These are phyloP conservation scores for Pandemis heparana DNA, from an alignment of 2,888 invertebrate genomes.

Conservation along the genomic window DNA sequence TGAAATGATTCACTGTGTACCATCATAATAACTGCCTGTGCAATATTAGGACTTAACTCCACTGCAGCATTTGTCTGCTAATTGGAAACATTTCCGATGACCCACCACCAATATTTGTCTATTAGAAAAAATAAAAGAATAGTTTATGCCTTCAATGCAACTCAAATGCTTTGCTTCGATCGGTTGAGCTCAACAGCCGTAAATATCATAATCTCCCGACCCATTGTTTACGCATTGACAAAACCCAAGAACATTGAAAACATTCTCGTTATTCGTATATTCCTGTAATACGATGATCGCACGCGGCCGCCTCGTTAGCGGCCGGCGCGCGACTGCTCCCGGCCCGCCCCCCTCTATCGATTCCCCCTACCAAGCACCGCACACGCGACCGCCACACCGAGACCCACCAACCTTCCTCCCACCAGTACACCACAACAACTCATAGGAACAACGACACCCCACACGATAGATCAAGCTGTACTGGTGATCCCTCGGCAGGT, in stretches of 20 bases:
- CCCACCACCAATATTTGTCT: no score
- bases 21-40: no score
- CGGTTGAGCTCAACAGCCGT: not conserved
- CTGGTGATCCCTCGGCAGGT: slow-evolving; percentile 50
- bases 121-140: no score
- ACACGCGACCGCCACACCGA: slow-evolving; percentile 49
- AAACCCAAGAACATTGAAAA: not conserved
- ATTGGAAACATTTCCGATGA: no score
- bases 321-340: slow-evolving; percentile 24
- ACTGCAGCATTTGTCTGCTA: no score
- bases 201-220: not conserved
- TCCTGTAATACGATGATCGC: not conserved
- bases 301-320: slow-evolving; percentile 3
- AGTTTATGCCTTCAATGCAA: no score
- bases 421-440: slow-evolving; percentile 38
- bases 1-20: no score
- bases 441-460: slow-evolving; percentile 44
- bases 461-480: slow-evolving; percentile 45
- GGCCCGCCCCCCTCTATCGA: slow-evolving; percentile 56
- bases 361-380: slow-evolving; percentile 49
- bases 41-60: no score
- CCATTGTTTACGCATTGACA: not conserved
- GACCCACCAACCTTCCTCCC: slow-evolving; percentile 49
- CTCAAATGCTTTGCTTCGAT: not conserved
- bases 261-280: slow-evolving; percentile 1